Evolutionary conservation across 2,888 invertebrate species (phyloP).

Genomic region (Axea sp.): DNA sequence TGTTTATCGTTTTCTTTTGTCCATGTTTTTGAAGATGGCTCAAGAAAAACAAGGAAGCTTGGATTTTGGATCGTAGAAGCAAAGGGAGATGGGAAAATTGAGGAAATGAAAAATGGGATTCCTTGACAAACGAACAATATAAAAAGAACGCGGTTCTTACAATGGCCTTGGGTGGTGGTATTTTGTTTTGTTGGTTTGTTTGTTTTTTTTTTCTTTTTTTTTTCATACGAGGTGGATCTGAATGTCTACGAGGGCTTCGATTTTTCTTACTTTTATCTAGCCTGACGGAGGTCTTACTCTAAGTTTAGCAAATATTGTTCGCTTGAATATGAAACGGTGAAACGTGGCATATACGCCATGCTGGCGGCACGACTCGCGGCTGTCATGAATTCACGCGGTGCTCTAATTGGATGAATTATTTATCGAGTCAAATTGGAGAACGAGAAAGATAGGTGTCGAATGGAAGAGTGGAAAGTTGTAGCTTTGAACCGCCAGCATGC

Average conservation of each 20-base stretch:
- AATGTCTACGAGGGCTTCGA: conserved; percentile 72
- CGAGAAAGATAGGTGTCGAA: neutral
- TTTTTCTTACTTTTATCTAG: conserved; percentile 71
- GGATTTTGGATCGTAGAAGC: conserved; percentile 25
- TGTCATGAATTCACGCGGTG: neutral
- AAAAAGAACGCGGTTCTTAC: conserved; percentile 71
- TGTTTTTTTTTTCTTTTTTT: too few relatives aligned
- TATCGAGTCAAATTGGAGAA: conserved; percentile 22
- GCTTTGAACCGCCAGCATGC: conserved; percentile 32
- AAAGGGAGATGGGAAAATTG: conserved; percentile 22
- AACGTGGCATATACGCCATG: conserved; percentile 39
- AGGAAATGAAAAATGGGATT: conserved; percentile 40
- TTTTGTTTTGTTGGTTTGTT: too few relatives aligned
- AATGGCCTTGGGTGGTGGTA: conserved; percentile 72
- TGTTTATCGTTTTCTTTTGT: conserved; percentile 9
- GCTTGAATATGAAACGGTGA: conserved; percentile 68
- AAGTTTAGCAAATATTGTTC: conserved; percentile 74
- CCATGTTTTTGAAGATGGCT: conserved; percentile 23
- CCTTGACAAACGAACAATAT: conserved; percentile 63
- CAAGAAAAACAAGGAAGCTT: conserved; percentile 41
- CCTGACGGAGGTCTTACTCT: conserved; percentile 75
- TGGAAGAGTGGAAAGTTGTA: neutral
- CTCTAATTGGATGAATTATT: conserved; percentile 38
- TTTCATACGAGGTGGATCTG: conserved; percentile 70
- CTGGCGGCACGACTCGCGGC: conserved; percentile 29